phyloP scores from a whole-genome alignment of 2,888 invertebrate genomes.

The Autographa gamma region DNA sequence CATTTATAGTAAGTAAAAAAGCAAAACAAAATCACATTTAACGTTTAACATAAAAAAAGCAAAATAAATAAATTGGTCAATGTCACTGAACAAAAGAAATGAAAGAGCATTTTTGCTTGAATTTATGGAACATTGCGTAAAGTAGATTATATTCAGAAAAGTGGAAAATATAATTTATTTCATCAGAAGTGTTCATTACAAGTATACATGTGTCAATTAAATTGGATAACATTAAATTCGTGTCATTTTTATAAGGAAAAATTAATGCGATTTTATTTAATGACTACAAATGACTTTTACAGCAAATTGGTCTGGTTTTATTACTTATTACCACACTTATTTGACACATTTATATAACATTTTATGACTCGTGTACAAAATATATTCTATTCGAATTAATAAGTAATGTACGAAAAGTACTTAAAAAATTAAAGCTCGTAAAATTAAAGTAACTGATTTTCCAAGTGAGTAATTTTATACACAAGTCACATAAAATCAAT shows the following conservation, averaged over 20 bases:
- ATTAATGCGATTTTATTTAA: neutral
- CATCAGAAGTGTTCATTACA: neutral
- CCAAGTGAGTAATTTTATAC: conserved; percentile 3
- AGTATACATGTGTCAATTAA: neutral
- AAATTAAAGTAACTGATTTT: no score
- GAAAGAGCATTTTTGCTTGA: conserved; percentile 38
- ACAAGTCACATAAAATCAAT: neutral
- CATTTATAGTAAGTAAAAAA: conserved; percentile 12
- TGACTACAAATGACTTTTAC: no score
- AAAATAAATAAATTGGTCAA: conserved; percentile 39
- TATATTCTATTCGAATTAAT: neutral
- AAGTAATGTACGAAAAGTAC: no score
- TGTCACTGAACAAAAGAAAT: conserved; percentile 41
- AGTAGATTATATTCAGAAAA: conserved; percentile 3
- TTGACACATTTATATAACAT: neutral
- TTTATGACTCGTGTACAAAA: neutral
- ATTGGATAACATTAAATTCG: neutral
- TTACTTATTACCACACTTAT: neutral
- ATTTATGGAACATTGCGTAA: conserved; percentile 36
- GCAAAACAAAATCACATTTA: conserved; percentile 40
- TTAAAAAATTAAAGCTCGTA: no score
- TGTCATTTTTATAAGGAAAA: no score
- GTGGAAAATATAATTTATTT: neutral
- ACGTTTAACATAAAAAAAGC: conserved; percentile 48
- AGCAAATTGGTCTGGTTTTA: neutral